Conservation (phyloP, 2,888 invertebrate genomes). For the Cyclophora albipunctata region DNA sequence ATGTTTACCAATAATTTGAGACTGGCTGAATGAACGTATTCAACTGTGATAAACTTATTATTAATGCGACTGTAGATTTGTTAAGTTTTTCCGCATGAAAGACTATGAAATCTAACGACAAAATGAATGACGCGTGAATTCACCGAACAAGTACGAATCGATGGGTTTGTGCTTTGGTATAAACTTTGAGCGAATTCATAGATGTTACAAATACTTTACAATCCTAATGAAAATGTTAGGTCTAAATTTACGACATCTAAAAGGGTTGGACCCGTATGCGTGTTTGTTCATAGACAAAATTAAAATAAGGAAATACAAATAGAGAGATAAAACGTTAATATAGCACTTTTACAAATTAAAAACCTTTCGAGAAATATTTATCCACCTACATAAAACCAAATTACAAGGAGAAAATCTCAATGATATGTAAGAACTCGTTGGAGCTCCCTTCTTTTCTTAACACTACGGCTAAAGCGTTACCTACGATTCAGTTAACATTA, state of each 20-base stretch:
- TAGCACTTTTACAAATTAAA: conserved; percentile 53
- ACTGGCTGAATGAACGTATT: too few relatives aligned
- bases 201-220: conserved; percentile 62
- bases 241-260: conserved; percentile 68
- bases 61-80: conserved; percentile 52
- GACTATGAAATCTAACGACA: conserved; percentile 71
- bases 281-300: conserved; percentile 56
- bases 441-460: conserved; percentile 64
- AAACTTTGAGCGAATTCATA: conserved; percentile 73
- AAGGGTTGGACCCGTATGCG: conserved; percentile 73
- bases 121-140: conserved; percentile 58
- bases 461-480: conserved; percentile 69
- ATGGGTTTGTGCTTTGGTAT: conserved; percentile 76
- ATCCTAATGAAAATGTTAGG: conserved; percentile 69
- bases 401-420: conserved; percentile 72
- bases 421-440: conserved; percentile 73
- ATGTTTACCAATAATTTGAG: conserved; percentile 26
- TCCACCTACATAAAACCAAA: conserved; percentile 42
- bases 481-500: conserved; percentile 60
- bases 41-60: not conserved
- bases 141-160: conserved; percentile 67
- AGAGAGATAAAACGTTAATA: conserved; percentile 43
- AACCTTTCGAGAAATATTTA: conserved; percentile 42
- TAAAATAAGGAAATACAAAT: conserved; percentile 32
- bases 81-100: conserved; percentile 70